A percentile compares a stretch with the other conserved stretches of the same genome.
These are phyloP conservation scores for Cephalopterus ornatus DNA, from an alignment of 2,113 vertebrate genomes.

Conservation along the genomic window DNA sequence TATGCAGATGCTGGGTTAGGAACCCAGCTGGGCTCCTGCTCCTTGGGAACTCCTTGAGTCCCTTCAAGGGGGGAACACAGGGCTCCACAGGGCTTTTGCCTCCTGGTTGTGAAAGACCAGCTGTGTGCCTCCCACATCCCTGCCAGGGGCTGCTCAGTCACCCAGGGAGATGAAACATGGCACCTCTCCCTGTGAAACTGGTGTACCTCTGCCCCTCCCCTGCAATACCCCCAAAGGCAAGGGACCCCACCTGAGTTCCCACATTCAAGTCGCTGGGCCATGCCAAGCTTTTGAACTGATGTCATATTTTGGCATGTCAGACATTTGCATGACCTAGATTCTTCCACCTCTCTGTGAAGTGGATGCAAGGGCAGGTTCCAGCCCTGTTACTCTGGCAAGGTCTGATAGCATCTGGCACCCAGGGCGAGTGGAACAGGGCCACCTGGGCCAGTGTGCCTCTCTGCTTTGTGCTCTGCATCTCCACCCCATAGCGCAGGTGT, in stretches of 20 bases:
- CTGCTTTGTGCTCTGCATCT: neutral
- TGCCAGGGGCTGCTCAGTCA: neutral
- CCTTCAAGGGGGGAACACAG: too few relatives aligned
- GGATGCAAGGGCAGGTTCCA: neutral
- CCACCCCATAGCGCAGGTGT: fast-evolving
- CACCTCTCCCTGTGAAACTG: neutral
- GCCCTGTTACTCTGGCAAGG: neutral
- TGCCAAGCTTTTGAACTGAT: fast-evolving
- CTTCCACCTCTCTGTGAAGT: neutral
- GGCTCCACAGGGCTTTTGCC: neutral
- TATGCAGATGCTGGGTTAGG: neutral
- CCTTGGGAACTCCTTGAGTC: neutral
- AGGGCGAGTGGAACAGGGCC: neutral
- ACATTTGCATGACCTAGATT: neutral
- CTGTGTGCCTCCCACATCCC: fast-evolving
- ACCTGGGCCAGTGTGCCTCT: neutral
- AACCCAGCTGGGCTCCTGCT: neutral
- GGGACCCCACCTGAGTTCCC: neutral
- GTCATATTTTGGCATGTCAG: neutral
- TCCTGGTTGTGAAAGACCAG: neutral
- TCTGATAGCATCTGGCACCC: neutral
- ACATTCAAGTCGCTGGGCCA: fast-evolving
- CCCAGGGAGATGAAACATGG: neutral
- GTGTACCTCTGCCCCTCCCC: neutral
- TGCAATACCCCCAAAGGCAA: neutral